These are phyloP conservation scores for Mustela lutreola DNA, from an alignment of 2,113 vertebrate species.

Conservation along the genomic window DNA sequence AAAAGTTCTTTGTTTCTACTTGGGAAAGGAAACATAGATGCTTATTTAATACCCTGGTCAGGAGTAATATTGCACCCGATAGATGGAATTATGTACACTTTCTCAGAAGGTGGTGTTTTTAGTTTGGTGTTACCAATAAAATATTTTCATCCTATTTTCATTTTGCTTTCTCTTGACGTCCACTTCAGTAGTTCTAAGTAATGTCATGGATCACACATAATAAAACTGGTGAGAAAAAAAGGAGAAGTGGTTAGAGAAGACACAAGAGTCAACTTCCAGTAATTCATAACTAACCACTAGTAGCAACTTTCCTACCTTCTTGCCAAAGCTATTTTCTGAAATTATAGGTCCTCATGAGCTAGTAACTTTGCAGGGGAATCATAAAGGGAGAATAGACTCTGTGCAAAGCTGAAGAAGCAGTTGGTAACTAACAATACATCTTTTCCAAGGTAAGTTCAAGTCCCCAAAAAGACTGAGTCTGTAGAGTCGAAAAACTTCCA, in stretches of 20 bases:
- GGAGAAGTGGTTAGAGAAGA: constrained; percentile 24
- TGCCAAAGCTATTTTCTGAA: constrained; percentile 2
- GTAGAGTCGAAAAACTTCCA: neutral
- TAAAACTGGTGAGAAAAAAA: constrained; percentile 12
- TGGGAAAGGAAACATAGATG: neutral
- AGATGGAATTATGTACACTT: neutral
- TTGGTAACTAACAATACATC: neutral
- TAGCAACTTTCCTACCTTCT: neutral
- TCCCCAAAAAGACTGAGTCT: neutral
- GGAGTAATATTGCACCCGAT: neutral
- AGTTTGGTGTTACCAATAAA: constrained; percentile 43
- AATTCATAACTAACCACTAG: neutral
- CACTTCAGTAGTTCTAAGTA: neutral
- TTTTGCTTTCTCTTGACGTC: constrained; percentile 17
- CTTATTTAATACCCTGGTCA: constrained; percentile 19
- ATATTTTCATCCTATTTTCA: neutral
- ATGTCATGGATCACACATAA: neutral
- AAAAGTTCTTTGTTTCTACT: constrained; percentile 45
- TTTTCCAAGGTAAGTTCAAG: constrained; percentile 48
- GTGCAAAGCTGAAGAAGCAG: neutral
- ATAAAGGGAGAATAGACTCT: neutral
- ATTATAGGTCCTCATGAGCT: neutral
- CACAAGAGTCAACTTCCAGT: neutral
- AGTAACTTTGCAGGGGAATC: neutral
- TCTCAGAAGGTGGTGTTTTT: constrained; percentile 38